These are phyloP conservation scores for Apogon talboti DNA, from an alignment of 2,797 vertebrate genomes.

Conservation along the genomic window DNA sequence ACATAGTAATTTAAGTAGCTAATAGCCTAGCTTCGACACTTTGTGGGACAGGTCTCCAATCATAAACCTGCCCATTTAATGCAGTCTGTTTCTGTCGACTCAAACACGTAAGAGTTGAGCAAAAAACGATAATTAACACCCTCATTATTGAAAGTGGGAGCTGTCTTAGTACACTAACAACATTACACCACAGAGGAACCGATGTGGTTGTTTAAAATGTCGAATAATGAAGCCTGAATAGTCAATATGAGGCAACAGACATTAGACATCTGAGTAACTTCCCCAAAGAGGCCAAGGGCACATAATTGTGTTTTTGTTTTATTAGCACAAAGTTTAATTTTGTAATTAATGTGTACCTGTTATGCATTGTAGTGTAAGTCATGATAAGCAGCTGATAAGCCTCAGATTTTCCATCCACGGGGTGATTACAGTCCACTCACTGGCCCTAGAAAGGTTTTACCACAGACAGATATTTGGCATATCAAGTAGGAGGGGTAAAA, in stretches of 20 bases:
- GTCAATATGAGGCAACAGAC: background rate
- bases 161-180: background rate
- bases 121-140: background rate
- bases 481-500: slow-evolving; percentile 5
- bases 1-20: background rate
- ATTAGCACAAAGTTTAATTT: slow-evolving; percentile 1
- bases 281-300: background rate
- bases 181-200: background rate
- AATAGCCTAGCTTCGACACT: background rate
- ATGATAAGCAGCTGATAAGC: slow-evolving; percentile 50
- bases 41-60: background rate
- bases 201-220: background rate
- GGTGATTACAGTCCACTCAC: slow-evolving; percentile 1
- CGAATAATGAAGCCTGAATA: background rate
- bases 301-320: background rate
- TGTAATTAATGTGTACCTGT: slow-evolving; percentile 4
- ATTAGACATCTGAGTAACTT: background rate
- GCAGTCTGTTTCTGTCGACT: background rate
- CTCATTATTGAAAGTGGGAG: background rate
- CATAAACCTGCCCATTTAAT: background rate
- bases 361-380: background rate
- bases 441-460: slow-evolving; percentile 5
- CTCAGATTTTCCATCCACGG: slow-evolving; percentile 2
- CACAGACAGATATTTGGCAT: slow-evolving; percentile 10
- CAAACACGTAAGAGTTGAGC: background rate